Evolutionary conservation across 2,113 vertebrate species (phyloP).

Genomic region (Stigmatopora nigra): DNA sequence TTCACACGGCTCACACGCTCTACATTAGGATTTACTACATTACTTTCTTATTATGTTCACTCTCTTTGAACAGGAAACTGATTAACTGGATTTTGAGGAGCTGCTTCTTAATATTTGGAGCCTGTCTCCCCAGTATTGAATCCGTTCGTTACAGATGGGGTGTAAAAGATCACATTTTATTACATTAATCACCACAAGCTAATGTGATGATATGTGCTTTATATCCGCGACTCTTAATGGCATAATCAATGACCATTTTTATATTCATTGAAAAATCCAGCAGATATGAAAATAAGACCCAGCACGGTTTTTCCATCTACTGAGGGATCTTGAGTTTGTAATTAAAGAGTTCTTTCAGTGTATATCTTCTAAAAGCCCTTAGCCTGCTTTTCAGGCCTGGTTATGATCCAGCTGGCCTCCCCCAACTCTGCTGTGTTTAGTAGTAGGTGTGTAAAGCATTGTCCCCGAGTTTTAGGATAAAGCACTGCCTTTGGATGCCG

Average conservation of each 20-base stretch:
- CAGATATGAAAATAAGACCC: constrained; percentile 61
- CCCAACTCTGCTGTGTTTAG: constrained; percentile 62
- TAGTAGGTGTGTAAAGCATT: constrained; percentile 70
- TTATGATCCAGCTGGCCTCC: constrained; percentile 54
- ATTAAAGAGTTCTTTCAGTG: constrained; percentile 60
- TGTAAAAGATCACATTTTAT: constrained; percentile 54
- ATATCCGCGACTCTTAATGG: constrained; percentile 55
- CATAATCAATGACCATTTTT: constrained; percentile 64
- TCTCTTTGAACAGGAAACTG: constrained; percentile 37
- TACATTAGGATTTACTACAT: constrained; percentile 20
- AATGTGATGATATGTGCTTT: constrained; percentile 67
- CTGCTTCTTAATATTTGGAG: constrained; percentile 53
- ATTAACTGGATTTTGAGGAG: constrained; percentile 55
- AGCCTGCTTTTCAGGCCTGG: constrained; percentile 61
- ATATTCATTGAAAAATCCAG: constrained; percentile 63
- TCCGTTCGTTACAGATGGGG: constrained; percentile 49
- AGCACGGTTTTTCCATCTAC: constrained; percentile 50
- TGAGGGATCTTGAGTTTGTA: constrained; percentile 56
- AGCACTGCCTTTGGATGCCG: constrained; percentile 56
- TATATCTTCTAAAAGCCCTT: constrained; percentile 59
- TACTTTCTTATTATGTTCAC: constrained; percentile 18
- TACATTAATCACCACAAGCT: constrained; percentile 60
- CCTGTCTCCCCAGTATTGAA: constrained; percentile 40
- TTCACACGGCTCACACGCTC: constrained; percentile 2
- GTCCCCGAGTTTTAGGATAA: constrained; percentile 64